Evolutionary conservation across 1,140 invertebrate genomes (phyloP).

Genomic region (Chlorops oryzae): DNA sequence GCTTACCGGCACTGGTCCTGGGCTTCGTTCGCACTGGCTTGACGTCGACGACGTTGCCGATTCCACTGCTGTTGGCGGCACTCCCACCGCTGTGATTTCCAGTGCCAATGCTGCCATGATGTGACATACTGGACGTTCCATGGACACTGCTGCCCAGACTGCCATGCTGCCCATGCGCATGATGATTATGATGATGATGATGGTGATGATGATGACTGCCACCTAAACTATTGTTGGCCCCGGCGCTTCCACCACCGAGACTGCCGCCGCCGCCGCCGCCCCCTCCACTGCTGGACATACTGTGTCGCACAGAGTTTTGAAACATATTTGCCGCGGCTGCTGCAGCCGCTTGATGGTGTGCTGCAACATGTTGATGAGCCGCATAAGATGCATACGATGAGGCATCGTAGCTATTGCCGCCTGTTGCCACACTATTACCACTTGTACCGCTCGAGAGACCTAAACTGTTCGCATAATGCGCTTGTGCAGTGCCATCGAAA

Average conservation of each 20-base stretch:
- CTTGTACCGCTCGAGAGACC: slow-evolving; percentile 7
- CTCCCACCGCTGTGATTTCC: slow-evolving; percentile 1
- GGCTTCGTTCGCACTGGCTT: slow-evolving; percentile 47
- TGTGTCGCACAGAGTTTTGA: slow-evolving; percentile 46
- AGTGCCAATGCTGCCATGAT: slow-evolving; percentile 2
- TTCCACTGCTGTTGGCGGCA: slow-evolving; percentile 2
- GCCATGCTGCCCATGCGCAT: slow-evolving; percentile 10
- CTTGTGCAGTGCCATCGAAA: slow-evolving; percentile 42
- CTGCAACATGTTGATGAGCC: slow-evolving; percentile 29
- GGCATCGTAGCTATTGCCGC: slow-evolving; percentile 26
- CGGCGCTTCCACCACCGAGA: slow-evolving; percentile 38
- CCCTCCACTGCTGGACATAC: no score
- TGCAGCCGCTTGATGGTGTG: slow-evolving; percentile 38
- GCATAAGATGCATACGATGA: slow-evolving; percentile 39
- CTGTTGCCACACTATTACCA: slow-evolving; percentile 22
- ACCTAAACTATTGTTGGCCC: slow-evolving; percentile 38
- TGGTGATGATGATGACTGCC: slow-evolving; percentile 33
- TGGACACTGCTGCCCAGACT: slow-evolving; percentile 8
- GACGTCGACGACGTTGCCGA: slow-evolving; percentile 22
- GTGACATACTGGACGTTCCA: background rate
- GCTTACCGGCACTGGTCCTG: slow-evolving; percentile 48
- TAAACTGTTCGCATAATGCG: slow-evolving; percentile 29
- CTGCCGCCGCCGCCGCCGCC: slow-evolving; percentile 35
- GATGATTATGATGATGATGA: slow-evolving; percentile 33
- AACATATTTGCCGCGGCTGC: slow-evolving; percentile 42